phyloP scores from a whole-genome alignment of 2,797 vertebrate species.

The Cichlasoma orientale region DNA sequence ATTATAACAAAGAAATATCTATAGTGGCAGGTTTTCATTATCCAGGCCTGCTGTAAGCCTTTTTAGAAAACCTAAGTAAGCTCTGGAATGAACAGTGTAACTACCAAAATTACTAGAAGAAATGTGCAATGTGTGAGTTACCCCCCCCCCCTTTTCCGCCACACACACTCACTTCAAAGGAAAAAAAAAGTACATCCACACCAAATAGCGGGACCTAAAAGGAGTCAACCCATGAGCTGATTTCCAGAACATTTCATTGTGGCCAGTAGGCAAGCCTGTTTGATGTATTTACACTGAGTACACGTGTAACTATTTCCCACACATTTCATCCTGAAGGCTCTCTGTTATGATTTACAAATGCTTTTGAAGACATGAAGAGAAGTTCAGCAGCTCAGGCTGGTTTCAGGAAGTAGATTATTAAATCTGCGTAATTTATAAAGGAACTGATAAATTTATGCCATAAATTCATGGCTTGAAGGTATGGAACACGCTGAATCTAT shows the following conservation, averaged over 20 bases:
- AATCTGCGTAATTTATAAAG: neutral
- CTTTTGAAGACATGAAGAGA: conserved; percentile 25
- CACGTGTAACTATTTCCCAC: conserved; percentile 52
- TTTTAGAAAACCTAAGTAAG: neutral
- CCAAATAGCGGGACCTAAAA: too few relatives aligned
- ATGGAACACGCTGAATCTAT: neutral
- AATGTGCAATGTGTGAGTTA: neutral
- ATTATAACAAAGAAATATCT: too few relatives aligned
- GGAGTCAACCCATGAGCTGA: neutral
- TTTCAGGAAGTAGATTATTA: neutral
- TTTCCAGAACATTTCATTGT: conserved; percentile 37
- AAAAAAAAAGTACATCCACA: neutral
- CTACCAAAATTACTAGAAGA: neutral
- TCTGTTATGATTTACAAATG: conserved; percentile 34
- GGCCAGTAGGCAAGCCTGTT: neutral
- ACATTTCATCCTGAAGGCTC: conserved; percentile 43
- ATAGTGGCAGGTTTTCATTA: neutral
- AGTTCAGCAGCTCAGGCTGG: neutral
- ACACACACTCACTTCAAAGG: neutral
- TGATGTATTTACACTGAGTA: conserved; percentile 56
- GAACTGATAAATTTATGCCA: neutral
- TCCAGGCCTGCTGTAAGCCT: neutral
- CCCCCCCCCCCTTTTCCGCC: too few relatives aligned
- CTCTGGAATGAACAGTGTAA: neutral
- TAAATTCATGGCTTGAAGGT: neutral